Evolutionary conservation across 92 coral and sea anemone genomes (phyloP), one percentile per base, ranked within the genome.

Genomic region (Bergia puertoricense): DNA sequence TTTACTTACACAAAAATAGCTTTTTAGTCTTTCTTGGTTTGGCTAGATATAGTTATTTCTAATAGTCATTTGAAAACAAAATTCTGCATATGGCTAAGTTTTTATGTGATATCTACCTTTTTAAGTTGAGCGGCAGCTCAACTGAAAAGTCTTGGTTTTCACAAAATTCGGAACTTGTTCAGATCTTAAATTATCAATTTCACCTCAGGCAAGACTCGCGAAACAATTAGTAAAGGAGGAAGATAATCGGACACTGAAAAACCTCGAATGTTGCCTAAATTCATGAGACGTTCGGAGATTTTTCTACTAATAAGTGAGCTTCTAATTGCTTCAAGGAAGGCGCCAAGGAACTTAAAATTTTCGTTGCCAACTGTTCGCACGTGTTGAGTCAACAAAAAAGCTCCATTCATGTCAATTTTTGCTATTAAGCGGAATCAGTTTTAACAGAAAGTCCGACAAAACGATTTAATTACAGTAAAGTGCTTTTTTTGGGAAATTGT

Each of bases 211-310:
- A 69, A 45, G 50, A 44, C 48, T 36, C 41, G 48, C 66, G 42
- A 43, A 45, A 50, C 87, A 84, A 84, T 84, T 84, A 84, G 65
- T 71, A 20, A 81, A n/a, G 8, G 15, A 57, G 40, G 68, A 14
- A 84, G 87, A 84, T 72, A 46, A 84, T 45, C 65, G 67, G 20
- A 51, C 87, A 67, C 4, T 69, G 79, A 82, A 82, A 62, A 42
- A 44, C 57, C 67, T 45, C 76, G 86, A 84, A 69, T 23, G 45
- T 72, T 84, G 77, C 68, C 79, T 79, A 84, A 84, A 82, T 56
- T 67, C 57, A 62, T 65, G 38, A 69, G 16, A 48, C 20, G 62
- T n/a, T 43, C 74, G 62, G 22, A 69, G 54, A 44, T 5, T 40
- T 71, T 72, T 84, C 15, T 42, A 54, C 78, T 84, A 84, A 71